Base-by-base conservation (phyloP, 2,797 vertebrate species). In the Parauchenoglanis punctatus region DNA sequence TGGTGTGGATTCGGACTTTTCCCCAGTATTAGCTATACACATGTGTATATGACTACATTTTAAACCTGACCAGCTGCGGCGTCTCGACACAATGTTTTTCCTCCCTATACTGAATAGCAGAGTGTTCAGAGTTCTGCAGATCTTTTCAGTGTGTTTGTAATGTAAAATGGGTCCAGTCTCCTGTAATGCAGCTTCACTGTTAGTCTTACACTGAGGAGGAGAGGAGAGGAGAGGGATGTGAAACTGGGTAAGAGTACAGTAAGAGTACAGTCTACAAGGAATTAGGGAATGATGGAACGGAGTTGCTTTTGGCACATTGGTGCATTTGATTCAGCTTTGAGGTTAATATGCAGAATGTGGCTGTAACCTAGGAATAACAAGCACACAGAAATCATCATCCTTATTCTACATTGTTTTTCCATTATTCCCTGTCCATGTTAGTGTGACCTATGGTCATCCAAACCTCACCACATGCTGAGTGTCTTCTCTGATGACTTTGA, bases 161-260 rank as follows among this genome's bases (percentile, higher is more conserved):
- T 81, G 83, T 80, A 67, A 84, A 87, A 78, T 70, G 75, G 63
- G 72, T 70, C 80, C 56, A 25, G 67, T 86, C 73, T 81, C 46
- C 28, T 58, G 52, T 61, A n/a, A 7, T n/a, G 63, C 56, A 56
- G 75, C 63, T 70, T 52, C 40, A 12, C 65, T 15, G 83, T 73
- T 44, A 11, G 65, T 40, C 75, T 81, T 31, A 28, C 35, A n/a
- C 28, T 52, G 67, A 85, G 73, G n/a, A 46, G 35, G 40, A 80
- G 52, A 1, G 61, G 59, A 25, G 6, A 1, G 61, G 59, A 25
- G 6, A 4, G 65, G n/a, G 20, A 40, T 35, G 56, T 4, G 68
- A 23, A 54, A 28, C 28, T 58, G 35, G 76, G 35, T 52, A 58
- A 49, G 80, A 35, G 35, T 35, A 35, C 35, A 59, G 44, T 11